Evolutionary conservation across 2,888 invertebrate genomes (phyloP), one percentile per base, ranked within the genome.

Genomic region (Drosophila birchii): DNA sequence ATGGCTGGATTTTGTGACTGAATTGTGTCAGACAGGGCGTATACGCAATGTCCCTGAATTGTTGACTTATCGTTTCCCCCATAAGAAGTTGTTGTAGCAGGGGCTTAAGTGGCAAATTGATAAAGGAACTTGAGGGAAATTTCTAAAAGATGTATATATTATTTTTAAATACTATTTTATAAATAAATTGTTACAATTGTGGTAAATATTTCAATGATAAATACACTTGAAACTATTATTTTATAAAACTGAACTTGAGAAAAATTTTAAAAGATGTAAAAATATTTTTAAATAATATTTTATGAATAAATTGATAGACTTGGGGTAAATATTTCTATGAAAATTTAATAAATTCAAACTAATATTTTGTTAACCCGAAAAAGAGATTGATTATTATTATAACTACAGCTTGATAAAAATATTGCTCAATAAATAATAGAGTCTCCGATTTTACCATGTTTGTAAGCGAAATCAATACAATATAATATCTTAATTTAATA

Each of bases 11-110:
- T 53, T 53, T 71, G 71, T 23, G 44, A 38, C 16, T 43, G 47
- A 23, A 29, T 45, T 55, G 69, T 69, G 76, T 53, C 73, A 49
- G 47, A 63, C 75, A 20, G 49, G 76, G 38, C 79, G 79, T 86
- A 86, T 82, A 53, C 83, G 75, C 60, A 68, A 82, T 81, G 49
- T 51, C 38, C 8, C n/a, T 16, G 18, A 64, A 39, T 7, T 36
- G 66, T 29, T 63, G 64, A 64, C 64, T 64, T 49, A 29, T 64
- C 26, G 29, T 29, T 49, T n/a, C 14, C n/a, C 23, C 18, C 6
- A 4, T 26, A 66, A 36, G 23, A 29, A 29, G 20, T 51, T 51
- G 34, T 47, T 29, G 29, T 29, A 29, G 23, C 32, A n/a, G 29
- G n/a, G 20, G n/a, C n/a, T 51, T 38, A 38, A 18, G 43, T 66